A percentile compares a stretch with the other conserved stretches of the same genome.
These are phyloP conservation scores for Bradypodion ventrale DNA, from an alignment of 2,797 vertebrate genomes.

Conservation along the genomic window DNA sequence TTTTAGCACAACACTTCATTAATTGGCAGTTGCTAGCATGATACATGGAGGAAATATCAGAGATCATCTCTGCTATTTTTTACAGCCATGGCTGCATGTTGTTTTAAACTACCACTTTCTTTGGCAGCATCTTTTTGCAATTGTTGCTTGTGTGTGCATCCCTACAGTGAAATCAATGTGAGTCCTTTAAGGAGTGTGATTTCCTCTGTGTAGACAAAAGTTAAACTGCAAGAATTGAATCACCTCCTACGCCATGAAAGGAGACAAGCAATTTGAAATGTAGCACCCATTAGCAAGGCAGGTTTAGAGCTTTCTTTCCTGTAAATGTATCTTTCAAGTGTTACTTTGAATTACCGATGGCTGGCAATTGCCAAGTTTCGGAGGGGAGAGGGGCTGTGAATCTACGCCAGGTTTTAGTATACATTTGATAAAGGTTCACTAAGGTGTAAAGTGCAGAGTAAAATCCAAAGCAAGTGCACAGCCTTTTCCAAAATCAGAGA, in stretches of 20 bases:
- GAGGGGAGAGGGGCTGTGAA: too few relatives aligned
- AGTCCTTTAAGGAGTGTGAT: slow-evolving; percentile 43
- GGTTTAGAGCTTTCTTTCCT: slow-evolving; percentile 55
- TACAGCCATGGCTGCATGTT: not conserved
- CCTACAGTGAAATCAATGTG: slow-evolving; percentile 35
- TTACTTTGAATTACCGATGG: slow-evolving; percentile 35
- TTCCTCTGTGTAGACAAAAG: slow-evolving; percentile 55
- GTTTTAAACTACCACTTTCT: not conserved
- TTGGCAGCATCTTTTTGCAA: slow-evolving; percentile 25
- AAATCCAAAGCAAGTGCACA: too few relatives aligned
- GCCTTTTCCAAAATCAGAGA: too few relatives aligned
- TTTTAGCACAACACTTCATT: not conserved
- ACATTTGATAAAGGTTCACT: too few relatives aligned
- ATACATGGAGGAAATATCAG: not conserved
- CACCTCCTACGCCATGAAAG: slow-evolving; percentile 48
- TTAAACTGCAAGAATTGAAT: slow-evolving; percentile 55
- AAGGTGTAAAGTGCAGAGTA: too few relatives aligned
- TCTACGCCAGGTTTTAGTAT: too few relatives aligned
- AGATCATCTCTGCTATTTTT: not conserved
- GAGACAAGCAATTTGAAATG: slow-evolving; percentile 59
- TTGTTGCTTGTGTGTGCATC: slow-evolving; percentile 24
- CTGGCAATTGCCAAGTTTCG: slow-evolving; percentile 20
- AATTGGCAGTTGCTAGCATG: not conserved
- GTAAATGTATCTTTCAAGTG: slow-evolving; percentile 52
- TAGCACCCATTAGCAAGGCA: slow-evolving; percentile 48